Conservation (phyloP, 2,888 invertebrate genomes). For the Heliconius hortense region DNA sequence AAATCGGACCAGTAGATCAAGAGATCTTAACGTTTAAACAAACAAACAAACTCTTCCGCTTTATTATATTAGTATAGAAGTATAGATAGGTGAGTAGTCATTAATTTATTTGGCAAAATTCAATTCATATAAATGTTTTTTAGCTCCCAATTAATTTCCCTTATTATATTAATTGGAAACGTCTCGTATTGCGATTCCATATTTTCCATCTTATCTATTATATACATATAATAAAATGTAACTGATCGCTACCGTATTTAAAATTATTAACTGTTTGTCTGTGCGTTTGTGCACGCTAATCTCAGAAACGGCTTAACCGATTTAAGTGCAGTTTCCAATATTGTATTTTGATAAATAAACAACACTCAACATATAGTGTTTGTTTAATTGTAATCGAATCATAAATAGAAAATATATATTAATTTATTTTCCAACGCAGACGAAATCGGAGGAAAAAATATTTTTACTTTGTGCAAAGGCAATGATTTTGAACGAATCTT, state of each 20-base stretch:
- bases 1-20: too few relatives aligned
- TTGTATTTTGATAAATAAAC: background rate
- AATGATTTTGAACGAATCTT: too few relatives aligned
- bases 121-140: background rate
- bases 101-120: constrained; percentile 6
- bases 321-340: background rate
- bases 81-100: background rate
- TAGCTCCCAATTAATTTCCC: background rate
- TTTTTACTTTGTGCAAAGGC: too few relatives aligned
- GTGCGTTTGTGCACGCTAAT: background rate
- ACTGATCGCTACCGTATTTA: too few relatives aligned
- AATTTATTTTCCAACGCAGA: background rate
- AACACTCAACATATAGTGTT: too few relatives aligned
- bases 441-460: background rate
- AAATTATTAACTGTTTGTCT: too few relatives aligned
- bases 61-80: too few relatives aligned
- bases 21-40: too few relatives aligned
- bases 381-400: too few relatives aligned
- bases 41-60: too few relatives aligned
- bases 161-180: background rate
- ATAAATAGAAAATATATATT: background rate
- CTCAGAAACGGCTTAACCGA: too few relatives aligned
- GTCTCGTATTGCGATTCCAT: background rate
- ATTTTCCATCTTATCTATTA: background rate
- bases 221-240: background rate